Conservation (phyloP, 2,113 vertebrate species). For the Falcunculus frontatus region DNA sequence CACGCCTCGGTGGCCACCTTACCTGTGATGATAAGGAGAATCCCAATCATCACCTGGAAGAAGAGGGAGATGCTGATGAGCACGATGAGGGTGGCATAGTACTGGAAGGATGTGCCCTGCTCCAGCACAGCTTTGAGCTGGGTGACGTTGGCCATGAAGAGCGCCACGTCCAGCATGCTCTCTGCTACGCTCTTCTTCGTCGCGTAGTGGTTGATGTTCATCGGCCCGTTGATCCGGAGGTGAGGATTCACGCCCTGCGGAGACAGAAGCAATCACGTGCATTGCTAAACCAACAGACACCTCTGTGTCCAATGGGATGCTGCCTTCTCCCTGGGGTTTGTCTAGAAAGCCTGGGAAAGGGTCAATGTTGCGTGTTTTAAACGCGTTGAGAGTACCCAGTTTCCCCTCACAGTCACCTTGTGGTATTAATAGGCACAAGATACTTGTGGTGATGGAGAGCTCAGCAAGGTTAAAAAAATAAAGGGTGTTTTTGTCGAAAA, state of each 20-base stretch:
- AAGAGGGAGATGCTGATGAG: conserved; percentile 87
- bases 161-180: conserved; percentile 87
- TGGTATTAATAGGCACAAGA: neutral
- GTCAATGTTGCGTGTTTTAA: neutral
- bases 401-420: accelerated
- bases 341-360: neutral
- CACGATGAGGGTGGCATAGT: conserved; percentile 77
- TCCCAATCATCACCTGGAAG: conserved; percentile 82
- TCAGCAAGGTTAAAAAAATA: neutral
- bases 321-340: neutral
- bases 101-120: conserved; percentile 79
- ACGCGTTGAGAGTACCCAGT: accelerated
- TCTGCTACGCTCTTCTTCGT: conserved; percentile 90
- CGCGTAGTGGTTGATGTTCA: conserved; percentile 89
- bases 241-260: conserved; percentile 2
- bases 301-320: accelerated
- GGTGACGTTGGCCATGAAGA: conserved; percentile 86
- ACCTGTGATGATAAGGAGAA: conserved; percentile 86
- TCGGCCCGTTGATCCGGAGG: neutral
- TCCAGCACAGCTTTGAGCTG: conserved; percentile 88
- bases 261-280: neutral
- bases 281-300: neutral
- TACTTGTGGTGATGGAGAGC: neutral
- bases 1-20: neutral
- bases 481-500: neutral